Evolutionary conservation across 2,888 invertebrate genomes (phyloP).

Genomic region (Aethes cnicana): DNA sequence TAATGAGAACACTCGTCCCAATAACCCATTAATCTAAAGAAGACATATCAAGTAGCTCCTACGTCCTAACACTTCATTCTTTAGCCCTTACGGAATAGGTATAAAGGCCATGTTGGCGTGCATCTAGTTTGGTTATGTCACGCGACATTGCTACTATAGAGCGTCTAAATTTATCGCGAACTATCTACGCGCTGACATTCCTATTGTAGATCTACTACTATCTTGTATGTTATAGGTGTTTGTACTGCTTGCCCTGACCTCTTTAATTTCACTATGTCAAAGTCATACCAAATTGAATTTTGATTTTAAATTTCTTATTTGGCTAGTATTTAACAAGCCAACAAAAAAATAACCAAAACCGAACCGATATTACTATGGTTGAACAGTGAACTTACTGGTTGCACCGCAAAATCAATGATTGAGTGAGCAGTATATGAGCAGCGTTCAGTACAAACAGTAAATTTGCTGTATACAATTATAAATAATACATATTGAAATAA

Average conservation of each 20-base stretch:
- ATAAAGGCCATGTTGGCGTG: not conserved
- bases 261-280: too few species aligned
- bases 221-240: not conserved
- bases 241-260: not conserved
- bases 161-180: slow-evolving; percentile 14
- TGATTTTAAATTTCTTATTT: too few species aligned
- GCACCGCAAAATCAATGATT: too few species aligned
- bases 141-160: slow-evolving; percentile 15
- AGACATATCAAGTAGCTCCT: slow-evolving; percentile 9
- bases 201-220: slow-evolving; percentile 4
- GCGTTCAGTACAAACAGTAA: too few species aligned
- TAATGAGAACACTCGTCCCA: not conserved
- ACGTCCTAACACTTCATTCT: not conserved
- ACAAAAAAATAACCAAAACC: too few species aligned
- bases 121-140: slow-evolving; percentile 14
- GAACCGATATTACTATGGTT: too few species aligned
- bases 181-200: slow-evolving; percentile 20
- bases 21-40: slow-evolving; percentile 6
- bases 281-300: too few species aligned
- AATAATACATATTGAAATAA: too few species aligned
- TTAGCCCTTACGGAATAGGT: not conserved
- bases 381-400: too few species aligned
- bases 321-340: too few species aligned
- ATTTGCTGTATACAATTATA: too few species aligned
- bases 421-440: too few species aligned